phyloP scores from a whole-genome alignment of 2,888 invertebrate genomes.

The Luffia ferchaultella region DNA sequence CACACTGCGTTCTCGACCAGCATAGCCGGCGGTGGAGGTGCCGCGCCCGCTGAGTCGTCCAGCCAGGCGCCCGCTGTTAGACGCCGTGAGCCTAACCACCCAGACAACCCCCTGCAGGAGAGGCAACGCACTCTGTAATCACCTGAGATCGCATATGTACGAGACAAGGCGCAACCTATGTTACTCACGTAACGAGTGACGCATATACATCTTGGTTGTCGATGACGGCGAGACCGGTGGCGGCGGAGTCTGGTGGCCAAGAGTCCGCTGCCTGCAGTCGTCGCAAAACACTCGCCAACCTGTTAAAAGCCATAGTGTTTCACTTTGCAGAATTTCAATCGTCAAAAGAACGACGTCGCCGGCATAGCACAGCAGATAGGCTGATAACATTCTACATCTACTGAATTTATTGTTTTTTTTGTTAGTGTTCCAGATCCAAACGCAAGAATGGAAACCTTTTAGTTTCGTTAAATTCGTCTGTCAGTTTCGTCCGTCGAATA shows the following conservation, averaged over 20 bases:
- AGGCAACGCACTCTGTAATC: too few species aligned
- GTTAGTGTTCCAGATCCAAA: too few species aligned
- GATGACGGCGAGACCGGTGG: conserved; percentile 70
- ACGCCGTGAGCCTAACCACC: conserved; percentile 26
- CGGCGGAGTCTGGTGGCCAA: conserved; percentile 20
- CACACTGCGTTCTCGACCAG: conserved; percentile 36
- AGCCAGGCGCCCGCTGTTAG: conserved; percentile 25
- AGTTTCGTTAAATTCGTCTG: too few species aligned
- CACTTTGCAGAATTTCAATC: too few species aligned
- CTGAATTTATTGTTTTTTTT: too few species aligned
- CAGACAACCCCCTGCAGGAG: not conserved
- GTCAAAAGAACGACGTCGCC: too few species aligned
- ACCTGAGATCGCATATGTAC: too few species aligned
- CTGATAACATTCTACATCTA: too few species aligned
- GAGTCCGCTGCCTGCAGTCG: conserved; percentile 9
- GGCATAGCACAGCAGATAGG: too few species aligned
- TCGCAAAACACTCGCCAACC: conserved; percentile 10
- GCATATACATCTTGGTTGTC: conserved; percentile 74
- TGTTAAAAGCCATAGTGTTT: too few species aligned
- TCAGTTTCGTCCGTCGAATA: too few species aligned
- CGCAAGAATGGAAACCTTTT: too few species aligned
- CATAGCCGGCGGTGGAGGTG: conserved; percentile 43
- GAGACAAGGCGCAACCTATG: not conserved
- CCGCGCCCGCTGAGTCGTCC: conserved; percentile 27
- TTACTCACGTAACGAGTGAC: conserved; percentile 71